Evolutionary conservation across 2,113 vertebrate species (phyloP).

Genomic region (Bujurquina vittata): DNA sequence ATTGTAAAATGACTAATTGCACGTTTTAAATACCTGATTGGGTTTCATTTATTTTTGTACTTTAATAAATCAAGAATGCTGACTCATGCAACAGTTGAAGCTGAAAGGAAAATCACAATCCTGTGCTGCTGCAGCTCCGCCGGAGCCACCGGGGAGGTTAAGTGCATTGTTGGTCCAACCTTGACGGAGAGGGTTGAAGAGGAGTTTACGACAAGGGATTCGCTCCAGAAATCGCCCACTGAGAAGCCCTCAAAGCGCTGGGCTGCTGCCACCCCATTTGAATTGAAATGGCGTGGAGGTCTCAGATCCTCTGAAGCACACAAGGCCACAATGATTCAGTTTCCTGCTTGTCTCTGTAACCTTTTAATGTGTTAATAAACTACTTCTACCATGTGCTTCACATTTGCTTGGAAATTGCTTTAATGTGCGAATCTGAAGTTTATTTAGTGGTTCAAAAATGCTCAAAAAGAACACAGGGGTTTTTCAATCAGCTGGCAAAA

Average conservation of each 20-base stretch:
- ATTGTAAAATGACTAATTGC: background rate
- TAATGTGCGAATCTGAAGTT: conserved; percentile 48
- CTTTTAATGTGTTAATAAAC: conserved; percentile 32
- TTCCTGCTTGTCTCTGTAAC: conserved; percentile 18
- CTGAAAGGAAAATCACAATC: conserved; percentile 7
- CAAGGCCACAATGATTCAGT: background rate
- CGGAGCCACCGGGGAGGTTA: conserved; percentile 10
- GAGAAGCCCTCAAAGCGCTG: conserved; percentile 10
- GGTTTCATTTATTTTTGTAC: background rate
- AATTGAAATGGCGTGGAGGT: conserved; percentile 31
- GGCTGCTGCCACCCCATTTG: conserved; percentile 19
- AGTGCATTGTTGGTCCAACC: conserved; percentile 40
- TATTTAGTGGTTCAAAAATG: conserved; percentile 7
- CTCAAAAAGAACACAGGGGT: background rate
- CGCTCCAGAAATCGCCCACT: background rate
- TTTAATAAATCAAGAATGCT: background rate
- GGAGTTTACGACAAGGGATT: conserved; percentile 26
- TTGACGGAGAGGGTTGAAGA: conserved; percentile 29
- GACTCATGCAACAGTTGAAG: conserved; percentile 18
- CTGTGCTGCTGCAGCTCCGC: conserved; percentile 6
- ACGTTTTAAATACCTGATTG: background rate
- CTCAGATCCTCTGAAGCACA: conserved; percentile 5
- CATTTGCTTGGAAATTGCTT: conserved; percentile 30
- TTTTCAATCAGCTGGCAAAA: conserved; percentile 17
- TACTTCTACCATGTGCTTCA: conserved; percentile 32